A percentile compares a stretch with the other conserved stretches of the same genome.
Evolutionary conservation across 2,888 invertebrate species (phyloP).

Genomic region (Drosophila quinaria): DNA sequence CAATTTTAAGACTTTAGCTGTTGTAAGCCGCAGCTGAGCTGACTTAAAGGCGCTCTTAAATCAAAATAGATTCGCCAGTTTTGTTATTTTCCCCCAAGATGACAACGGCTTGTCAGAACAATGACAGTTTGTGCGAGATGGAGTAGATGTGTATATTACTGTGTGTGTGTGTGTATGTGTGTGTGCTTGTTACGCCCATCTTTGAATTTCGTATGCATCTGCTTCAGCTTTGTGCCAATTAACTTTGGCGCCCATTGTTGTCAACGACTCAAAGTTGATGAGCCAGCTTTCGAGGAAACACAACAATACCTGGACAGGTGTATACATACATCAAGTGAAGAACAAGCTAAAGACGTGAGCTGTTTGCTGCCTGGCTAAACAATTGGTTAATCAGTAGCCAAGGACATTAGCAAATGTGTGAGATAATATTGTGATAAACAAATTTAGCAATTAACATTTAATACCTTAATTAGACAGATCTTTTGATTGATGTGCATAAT

Average conservation of each 20-base stretch:
- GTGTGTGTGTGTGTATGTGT: not conserved
- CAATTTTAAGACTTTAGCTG: not conserved
- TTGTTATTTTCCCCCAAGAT: constrained; percentile 16
- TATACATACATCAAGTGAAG: constrained; percentile 9
- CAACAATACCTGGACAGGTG: constrained; percentile 20
- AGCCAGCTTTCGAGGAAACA: constrained; percentile 18
- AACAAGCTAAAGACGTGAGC: constrained; percentile 9
- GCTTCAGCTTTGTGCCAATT: constrained; percentile 61
- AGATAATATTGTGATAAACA: constrained; percentile 4
- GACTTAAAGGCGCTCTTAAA: constrained; percentile 2
- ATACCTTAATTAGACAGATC: constrained; percentile 13
- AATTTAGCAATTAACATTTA: constrained; percentile 21
- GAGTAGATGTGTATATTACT: not conserved
- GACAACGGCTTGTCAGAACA: constrained; percentile 40
- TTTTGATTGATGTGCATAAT: constrained; percentile 12
- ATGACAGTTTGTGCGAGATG: constrained; percentile 22
- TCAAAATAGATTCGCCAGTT: constrained; percentile 11
- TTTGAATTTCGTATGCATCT: constrained; percentile 32
- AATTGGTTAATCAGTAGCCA: constrained; percentile 58
- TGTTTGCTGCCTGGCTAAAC: constrained; percentile 29
- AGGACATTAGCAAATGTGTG: constrained; percentile 17
- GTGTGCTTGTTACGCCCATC: constrained; percentile 7
- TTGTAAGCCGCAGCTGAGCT: constrained; percentile 7
- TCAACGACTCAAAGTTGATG: constrained; percentile 41
- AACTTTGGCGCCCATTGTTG: constrained; percentile 62